Base-by-base conservation (phyloP, 2,888 invertebrate species). In the Entomobrya multifasciata region DNA sequence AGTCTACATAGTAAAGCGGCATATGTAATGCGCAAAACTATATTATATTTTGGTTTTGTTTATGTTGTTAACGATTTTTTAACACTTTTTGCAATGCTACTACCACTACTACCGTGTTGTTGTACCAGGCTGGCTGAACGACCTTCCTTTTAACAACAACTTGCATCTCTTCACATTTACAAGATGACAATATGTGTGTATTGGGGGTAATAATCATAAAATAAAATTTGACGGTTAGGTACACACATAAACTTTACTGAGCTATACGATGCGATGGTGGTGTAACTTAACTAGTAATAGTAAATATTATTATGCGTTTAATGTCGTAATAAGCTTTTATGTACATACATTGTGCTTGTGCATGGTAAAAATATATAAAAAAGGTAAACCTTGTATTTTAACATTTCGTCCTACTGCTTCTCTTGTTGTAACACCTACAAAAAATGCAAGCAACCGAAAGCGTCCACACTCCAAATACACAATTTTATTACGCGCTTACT, bases 181-280 rank as follows among this genome's bases (percentile, higher is more conserved):
- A 85, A 52, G 85, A 85, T 72, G 79, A 85, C 65, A 67, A 55
- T 60, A 49, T 72, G 36, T 72, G 72, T 81, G 81, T 86, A 86
- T 74, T 80, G 86, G 62, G 80, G 86, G 79, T 86, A 86, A 86
- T 86, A 86, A 86, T 76, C 79, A 80, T 86, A 86, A 86, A 84
- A 86, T 70, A 62, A 85, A 79, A 74, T 86, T 86, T 86, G 86
- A 86, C 80, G 85, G 78, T 79, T 85, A 41, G 72, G 57, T 77
- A 77, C 60, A 77, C 44, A 60, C 77, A 77, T 77, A 77, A 77
- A 77, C 77, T 60, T 77, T 22, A 70, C 47, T 70, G 47, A 47
- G 70, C 27, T 70, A 47, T 44, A 47, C n/a, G n/a, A 11, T 57
- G 8, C n/a, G 77, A 25, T 60, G n/a, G n/a, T n/a, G n/a, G n/a